These are phyloP conservation scores for Sylvicola cinctus DNA, from an alignment of 2,888 invertebrate species.

Conservation along the genomic window DNA sequence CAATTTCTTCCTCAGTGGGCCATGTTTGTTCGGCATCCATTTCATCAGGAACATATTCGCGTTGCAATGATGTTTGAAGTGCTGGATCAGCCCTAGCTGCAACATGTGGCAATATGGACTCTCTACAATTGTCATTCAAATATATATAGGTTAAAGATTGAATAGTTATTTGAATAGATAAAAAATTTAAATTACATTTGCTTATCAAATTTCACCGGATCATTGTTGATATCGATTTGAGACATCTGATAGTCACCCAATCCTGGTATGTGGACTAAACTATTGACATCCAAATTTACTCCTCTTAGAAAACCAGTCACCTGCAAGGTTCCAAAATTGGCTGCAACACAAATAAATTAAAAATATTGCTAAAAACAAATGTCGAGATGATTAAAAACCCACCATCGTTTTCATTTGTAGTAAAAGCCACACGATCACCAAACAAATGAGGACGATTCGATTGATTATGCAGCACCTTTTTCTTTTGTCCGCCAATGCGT, in stretches of 20 bases:
- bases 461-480: constrained; percentile 47
- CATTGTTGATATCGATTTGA: constrained; percentile 47
- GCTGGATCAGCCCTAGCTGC: constrained; percentile 36
- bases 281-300: constrained; percentile 60
- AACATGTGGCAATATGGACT: constrained; percentile 23
- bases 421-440: constrained; percentile 57
- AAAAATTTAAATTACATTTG: constrained; percentile 20
- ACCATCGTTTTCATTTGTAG: constrained; percentile 22
- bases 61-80: constrained; percentile 51
- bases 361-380: background rate
- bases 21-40: constrained; percentile 95
- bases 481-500: constrained; percentile 66
- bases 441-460: constrained; percentile 67
- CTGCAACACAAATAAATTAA: background rate
- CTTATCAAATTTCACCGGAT: constrained; percentile 39
- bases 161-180: background rate
- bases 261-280: constrained; percentile 77
- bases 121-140: constrained; percentile 1
- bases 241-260: constrained; percentile 85
- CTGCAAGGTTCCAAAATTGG: constrained; percentile 42
- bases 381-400: no score
- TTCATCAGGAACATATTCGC: constrained; percentile 67
- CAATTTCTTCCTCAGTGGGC: constrained; percentile 84
- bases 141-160: background rate
- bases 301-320: constrained; percentile 79